Evolutionary conservation across 2,888 invertebrate species (phyloP).

Genomic region (Hypselothyrea guttata): DNA sequence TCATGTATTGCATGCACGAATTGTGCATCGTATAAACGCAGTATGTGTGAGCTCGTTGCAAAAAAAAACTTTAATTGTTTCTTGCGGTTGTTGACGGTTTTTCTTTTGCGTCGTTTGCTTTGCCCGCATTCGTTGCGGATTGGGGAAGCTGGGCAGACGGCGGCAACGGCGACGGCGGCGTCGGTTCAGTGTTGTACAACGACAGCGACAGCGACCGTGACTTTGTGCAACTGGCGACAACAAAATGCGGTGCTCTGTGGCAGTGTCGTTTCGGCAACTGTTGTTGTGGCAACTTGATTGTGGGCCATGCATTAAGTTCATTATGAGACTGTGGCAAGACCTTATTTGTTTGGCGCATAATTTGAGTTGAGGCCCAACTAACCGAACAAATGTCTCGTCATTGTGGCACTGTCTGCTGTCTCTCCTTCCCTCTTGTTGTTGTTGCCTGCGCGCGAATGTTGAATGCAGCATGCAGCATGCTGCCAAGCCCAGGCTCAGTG

Average conservation of each 20-base stretch:
- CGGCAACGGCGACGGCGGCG: no score
- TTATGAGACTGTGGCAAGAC: conserved; percentile 60
- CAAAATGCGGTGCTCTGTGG: conserved; percentile 38
- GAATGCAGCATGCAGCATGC: conserved; percentile 34
- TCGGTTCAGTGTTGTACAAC: conserved; percentile 7
- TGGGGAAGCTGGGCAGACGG: conserved; percentile 11
- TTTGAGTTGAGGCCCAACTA: conserved; percentile 60
- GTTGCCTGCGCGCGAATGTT: conserved; percentile 45
- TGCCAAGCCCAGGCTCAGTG: conserved; percentile 29
- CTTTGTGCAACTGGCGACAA: conserved; percentile 61
- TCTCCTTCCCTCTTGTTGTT: conserved; percentile 5
- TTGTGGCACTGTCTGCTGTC: conserved; percentile 40
- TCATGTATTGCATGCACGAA: no score
- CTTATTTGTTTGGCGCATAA: conserved; percentile 76
- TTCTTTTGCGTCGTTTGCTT: conserved; percentile 17
- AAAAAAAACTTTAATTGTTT: conserved; percentile 61
- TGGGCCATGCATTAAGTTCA: conserved; percentile 59
- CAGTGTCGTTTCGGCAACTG: conserved; percentile 21
- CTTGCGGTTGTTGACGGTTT: conserved; percentile 49
- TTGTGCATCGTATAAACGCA: no score
- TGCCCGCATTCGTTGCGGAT: conserved; percentile 23
- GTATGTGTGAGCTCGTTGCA: conserved; percentile 27
- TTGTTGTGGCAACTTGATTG: conserved; percentile 54
- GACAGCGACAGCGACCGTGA: conserved; percentile 56
- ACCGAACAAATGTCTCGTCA: conserved; percentile 58